Evolutionary conservation across 2,113 vertebrate genomes (phyloP).

Genomic region (Sphaerodactylus townsendi): DNA sequence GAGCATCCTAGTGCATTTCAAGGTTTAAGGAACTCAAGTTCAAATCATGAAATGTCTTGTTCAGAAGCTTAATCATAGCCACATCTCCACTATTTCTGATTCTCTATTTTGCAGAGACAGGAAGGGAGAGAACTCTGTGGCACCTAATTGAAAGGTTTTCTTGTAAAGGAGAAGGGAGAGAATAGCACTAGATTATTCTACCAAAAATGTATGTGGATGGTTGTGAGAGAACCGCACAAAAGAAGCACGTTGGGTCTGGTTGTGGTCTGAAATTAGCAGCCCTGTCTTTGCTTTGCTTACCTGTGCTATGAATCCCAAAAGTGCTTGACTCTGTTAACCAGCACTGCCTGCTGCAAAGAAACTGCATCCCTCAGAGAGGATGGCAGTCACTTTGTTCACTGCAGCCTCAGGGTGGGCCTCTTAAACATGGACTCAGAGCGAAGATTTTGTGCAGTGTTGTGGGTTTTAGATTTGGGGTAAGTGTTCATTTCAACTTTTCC

Average conservation of each 20-base stretch:
- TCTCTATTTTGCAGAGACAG: background rate
- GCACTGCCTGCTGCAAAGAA: background rate
- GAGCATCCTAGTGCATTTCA: background rate
- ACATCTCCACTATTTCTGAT: background rate
- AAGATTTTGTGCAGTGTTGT: background rate
- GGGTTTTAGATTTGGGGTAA: background rate
- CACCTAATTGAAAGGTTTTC: background rate
- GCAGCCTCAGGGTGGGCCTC: background rate
- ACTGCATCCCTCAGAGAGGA: background rate
- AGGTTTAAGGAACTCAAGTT: background rate
- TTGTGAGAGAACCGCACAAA: background rate
- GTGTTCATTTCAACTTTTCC: background rate
- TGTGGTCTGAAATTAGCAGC: background rate
- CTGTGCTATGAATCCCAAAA: background rate
- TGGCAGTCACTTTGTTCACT: background rate
- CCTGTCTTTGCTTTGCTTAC: background rate
- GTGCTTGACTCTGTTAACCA: background rate
- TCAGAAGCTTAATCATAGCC: background rate
- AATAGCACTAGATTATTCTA: background rate
- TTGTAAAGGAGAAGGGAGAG: background rate
- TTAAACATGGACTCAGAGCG: background rate
- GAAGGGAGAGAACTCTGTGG: background rate
- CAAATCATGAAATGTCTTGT: background rate
- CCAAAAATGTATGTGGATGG: background rate
- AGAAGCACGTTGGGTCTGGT: background rate